These are phyloP conservation scores for Samia ricini DNA, from an alignment of 1,140 invertebrate species.

Conservation along the genomic window DNA sequence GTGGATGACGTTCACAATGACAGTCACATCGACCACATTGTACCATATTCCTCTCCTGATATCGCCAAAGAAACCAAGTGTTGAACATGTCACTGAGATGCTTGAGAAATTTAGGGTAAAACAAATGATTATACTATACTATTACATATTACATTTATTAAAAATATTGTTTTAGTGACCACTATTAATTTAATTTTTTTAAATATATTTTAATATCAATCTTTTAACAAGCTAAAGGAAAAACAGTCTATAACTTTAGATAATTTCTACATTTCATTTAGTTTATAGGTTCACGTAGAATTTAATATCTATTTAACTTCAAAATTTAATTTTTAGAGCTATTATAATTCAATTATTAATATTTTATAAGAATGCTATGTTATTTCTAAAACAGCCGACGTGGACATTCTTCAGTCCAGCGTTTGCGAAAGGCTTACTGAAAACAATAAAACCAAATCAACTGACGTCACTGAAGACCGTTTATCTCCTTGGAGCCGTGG, in stretches of 20 bases:
- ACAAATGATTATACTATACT: no score
- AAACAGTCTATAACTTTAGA: no score
- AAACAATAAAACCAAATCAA: constrained; percentile 13
- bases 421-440: constrained; percentile 14
- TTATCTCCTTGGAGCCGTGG: constrained; percentile 18
- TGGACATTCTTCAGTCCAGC: constrained; percentile 26
- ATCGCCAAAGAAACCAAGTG: constrained; percentile 14
- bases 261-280: no score
- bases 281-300: no score
- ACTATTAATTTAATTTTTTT: no score
- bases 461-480: constrained; percentile 22
- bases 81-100: constrained; percentile 19
- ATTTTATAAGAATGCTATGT: constrained; percentile 3
- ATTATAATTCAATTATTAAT: no score
- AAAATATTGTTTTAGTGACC: no score
- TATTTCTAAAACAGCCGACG: constrained; percentile 23
- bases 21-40: constrained; percentile 19
- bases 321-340: no score
- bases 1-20: constrained; percentile 32
- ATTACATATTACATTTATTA: no score
- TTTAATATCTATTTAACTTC: no score
- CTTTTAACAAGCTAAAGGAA: no score
- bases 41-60: constrained; percentile 28
- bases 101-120: constrained; percentile 20
- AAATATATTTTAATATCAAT: no score